Conservation (phyloP, 2,888 invertebrate species). For the Parascotia fuliginaria region DNA sequence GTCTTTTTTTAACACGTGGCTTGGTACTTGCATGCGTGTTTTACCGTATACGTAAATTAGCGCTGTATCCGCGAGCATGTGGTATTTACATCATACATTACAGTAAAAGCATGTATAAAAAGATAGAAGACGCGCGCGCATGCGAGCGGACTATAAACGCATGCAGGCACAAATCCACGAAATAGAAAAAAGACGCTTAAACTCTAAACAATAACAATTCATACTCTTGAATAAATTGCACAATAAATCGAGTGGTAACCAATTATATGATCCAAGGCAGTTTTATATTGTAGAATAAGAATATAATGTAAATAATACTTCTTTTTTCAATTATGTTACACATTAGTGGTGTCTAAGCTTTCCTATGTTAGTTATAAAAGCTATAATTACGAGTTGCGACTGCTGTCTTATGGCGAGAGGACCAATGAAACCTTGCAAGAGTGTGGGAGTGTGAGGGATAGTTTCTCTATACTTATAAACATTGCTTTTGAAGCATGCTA, state of each 20-base stretch:
- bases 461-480: conserved; percentile 56
- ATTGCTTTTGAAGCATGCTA: conserved; percentile 63
- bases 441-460: conserved; percentile 62
- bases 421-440: conserved; percentile 60
- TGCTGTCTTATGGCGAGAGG: conserved; percentile 49
- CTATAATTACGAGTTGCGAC: conserved; percentile 59
- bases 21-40: too few relatives aligned
- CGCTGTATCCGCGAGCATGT: too few relatives aligned
- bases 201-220: conserved; percentile 30
- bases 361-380: conserved; percentile 57
- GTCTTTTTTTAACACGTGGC: too few relatives aligned
- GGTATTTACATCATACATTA: too few relatives aligned
- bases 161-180: too few relatives aligned
- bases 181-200: neutral
- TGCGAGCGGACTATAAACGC: too few relatives aligned
- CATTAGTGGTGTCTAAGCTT: conserved; percentile 41
- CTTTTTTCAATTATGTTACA: conserved; percentile 50
- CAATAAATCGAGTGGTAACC: conserved; percentile 37
- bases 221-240: conserved; percentile 33
- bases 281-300: conserved; percentile 49
- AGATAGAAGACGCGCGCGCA: too few relatives aligned
- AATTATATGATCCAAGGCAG: conserved; percentile 38
- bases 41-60: too few relatives aligned
- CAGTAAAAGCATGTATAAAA: too few relatives aligned
- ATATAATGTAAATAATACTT: conserved; percentile 70